A percentile compares a stretch with the other conserved stretches of the same genome.
Conservation (phyloP, 2,888 invertebrate genomes). For the Athetis lepigone region DNA sequence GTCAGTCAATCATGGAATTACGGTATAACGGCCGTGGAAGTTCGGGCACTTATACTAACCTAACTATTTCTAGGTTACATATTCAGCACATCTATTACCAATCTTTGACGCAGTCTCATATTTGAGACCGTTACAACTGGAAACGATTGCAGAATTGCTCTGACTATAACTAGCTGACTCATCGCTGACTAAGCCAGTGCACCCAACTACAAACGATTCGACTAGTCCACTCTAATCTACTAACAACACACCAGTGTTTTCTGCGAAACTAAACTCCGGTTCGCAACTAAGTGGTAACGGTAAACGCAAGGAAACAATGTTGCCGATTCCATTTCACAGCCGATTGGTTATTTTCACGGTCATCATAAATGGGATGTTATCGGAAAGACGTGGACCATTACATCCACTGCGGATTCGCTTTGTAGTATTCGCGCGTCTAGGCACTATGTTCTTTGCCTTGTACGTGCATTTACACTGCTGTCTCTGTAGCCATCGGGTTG, state of each 20-base stretch:
- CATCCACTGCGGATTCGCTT: constrained; percentile 4
- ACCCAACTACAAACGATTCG: constrained; percentile 4
- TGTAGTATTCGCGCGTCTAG: constrained; percentile 9
- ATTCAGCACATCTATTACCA: constrained; percentile 30
- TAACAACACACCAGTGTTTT: constrained; percentile 37
- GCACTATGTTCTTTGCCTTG: constrained; percentile 15
- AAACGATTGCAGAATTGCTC: constrained; percentile 40
- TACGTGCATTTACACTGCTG: constrained; percentile 23
- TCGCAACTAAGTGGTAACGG: constrained; percentile 41
- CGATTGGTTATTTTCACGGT: constrained; percentile 46
- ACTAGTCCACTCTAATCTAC: constrained; percentile 32
- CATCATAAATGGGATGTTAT: constrained; percentile 25
- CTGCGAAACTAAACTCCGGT: constrained; percentile 41
- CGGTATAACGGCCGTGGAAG: not conserved
- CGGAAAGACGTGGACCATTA: constrained; percentile 8
- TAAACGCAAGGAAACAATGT: constrained; percentile 33
- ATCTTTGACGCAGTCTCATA: constrained; percentile 27
- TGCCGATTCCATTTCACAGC: constrained; percentile 50
- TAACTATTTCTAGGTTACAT: constrained; percentile 27
- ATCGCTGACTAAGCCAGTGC: constrained; percentile 34
- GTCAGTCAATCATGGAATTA: not conserved
- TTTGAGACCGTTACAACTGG: constrained; percentile 32
- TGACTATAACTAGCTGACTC: constrained; percentile 52
- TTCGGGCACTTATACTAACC: constrained; percentile 3
- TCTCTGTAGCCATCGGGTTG: constrained; percentile 24